Percentiles rank a stretch among this genome's conserved stretches.
These are phyloP conservation scores for Chrysoperla carnea DNA, from an alignment of 1,140 invertebrate genomes.

Conservation along the genomic window DNA sequence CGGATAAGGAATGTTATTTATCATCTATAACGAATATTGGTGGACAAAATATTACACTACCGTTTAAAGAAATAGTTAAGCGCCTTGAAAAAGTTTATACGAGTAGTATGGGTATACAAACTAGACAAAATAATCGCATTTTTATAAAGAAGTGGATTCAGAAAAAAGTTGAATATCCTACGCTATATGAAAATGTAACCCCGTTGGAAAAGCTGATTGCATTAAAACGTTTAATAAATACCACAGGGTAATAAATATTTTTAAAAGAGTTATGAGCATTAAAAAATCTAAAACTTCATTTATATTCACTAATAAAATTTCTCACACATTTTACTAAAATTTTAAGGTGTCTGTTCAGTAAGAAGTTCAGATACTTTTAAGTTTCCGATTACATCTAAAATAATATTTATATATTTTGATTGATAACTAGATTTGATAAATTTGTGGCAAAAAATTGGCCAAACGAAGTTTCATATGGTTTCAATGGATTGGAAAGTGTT, in stretches of 20 bases:
- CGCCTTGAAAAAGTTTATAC: constrained; percentile 56
- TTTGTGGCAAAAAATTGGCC: constrained; percentile 79
- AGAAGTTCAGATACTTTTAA: no score
- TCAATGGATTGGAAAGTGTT: constrained; percentile 82
- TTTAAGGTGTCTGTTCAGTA: constrained; percentile 4
- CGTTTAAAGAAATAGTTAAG: constrained; percentile 54
- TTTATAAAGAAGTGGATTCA: constrained; percentile 66
- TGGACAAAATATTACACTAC: constrained; percentile 30
- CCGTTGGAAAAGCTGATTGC: constrained; percentile 52
- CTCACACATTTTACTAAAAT: no score
- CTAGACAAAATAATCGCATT: constrained; percentile 69
- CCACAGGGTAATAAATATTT: constrained; percentile 27
- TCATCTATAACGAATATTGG: constrained; percentile 53
- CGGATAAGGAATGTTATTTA: constrained; percentile 45
- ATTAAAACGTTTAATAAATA: constrained; percentile 53
- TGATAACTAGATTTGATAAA: constrained; percentile 50
- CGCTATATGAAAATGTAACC: constrained; percentile 32
- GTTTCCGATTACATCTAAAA: no score
- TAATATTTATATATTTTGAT: background rate
- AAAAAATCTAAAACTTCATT: no score
- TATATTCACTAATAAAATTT: no score
- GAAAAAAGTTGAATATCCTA: constrained; percentile 59
- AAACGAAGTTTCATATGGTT: constrained; percentile 80
- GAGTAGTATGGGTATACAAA: constrained; percentile 59
- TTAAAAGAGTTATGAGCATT: no score